Percentiles rank a stretch among this genome's conserved stretches.
phyloP scores from a whole-genome alignment of 2,888 invertebrate species.

The Lypha dubia region DNA sequence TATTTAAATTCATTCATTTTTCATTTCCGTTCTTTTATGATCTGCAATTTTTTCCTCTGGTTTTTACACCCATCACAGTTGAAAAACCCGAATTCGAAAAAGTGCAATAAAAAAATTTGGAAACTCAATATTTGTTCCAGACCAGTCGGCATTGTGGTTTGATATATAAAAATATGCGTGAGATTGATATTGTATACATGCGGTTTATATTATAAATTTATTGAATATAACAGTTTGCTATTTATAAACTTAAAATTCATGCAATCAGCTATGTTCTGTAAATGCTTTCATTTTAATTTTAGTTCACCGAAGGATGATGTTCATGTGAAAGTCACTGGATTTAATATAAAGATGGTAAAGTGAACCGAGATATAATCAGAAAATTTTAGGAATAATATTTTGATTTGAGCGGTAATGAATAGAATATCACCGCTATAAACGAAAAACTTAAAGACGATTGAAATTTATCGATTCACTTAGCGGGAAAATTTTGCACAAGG shows the following conservation, averaged over 20 bases:
- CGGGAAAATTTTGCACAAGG: too few species aligned
- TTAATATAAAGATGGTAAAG: too few species aligned
- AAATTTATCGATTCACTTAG: too few species aligned
- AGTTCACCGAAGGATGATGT: too few species aligned
- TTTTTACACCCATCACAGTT: constrained; percentile 52
- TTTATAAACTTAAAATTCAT: constrained; percentile 21
- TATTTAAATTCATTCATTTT: constrained; percentile 68
- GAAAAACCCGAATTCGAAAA: constrained; percentile 19
- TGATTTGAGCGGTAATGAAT: too few species aligned
- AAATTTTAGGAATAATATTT: too few species aligned
- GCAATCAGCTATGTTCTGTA: constrained; percentile 1
- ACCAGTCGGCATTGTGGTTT: not conserved
- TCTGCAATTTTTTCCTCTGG: constrained; percentile 32
- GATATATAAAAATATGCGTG: constrained; percentile 49
- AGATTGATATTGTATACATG: constrained; percentile 50
- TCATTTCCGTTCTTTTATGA: constrained; percentile 63
- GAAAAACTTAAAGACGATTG: too few species aligned
- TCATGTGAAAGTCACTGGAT: too few species aligned
- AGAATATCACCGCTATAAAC: too few species aligned
- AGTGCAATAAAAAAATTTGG: not conserved
- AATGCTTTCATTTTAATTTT: not conserved
- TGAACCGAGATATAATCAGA: too few species aligned
- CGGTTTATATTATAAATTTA: constrained; percentile 55
- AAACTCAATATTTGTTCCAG: constrained; percentile 24
- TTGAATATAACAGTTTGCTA: constrained; percentile 53